Conservation (phyloP, 1,140 invertebrate species). For the Drosophila elegans region DNA sequence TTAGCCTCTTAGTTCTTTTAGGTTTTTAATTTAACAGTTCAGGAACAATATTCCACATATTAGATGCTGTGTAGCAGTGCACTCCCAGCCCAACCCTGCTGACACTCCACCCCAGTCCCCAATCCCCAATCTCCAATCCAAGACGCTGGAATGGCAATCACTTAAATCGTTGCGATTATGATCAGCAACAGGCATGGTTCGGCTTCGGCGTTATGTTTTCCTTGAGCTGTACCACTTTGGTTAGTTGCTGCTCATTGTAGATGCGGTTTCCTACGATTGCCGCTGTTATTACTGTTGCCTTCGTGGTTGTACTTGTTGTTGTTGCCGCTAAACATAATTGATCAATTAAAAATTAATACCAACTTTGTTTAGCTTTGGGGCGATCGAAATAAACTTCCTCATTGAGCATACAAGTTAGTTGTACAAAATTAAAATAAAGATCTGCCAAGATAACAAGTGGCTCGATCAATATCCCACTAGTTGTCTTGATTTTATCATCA, state of each 20-base stretch:
- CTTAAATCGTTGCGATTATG: constrained; percentile 80
- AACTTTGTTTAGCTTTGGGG: constrained; percentile 72
- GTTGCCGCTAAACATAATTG: constrained; percentile 60
- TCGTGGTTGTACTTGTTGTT: constrained; percentile 27
- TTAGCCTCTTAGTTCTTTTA: too few relatives aligned
- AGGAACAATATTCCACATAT: not conserved
- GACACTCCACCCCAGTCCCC: constrained; percentile 20
- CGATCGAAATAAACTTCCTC: constrained; percentile 58
- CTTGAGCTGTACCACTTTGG: constrained; percentile 53
- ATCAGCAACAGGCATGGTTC: constrained; percentile 60
- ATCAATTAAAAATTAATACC: constrained; percentile 82
- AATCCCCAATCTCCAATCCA: constrained; percentile 17
- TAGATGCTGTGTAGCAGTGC: not conserved
- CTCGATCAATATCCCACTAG: constrained; percentile 8
- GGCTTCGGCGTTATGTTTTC: constrained; percentile 69
- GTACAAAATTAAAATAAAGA: constrained; percentile 17
- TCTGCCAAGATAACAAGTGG: constrained; percentile 26
- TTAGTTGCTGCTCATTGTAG: constrained; percentile 10
- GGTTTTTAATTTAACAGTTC: too few relatives aligned
- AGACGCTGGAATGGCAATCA: constrained; percentile 62
- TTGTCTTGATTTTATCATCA: not conserved
- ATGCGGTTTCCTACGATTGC: constrained; percentile 40
- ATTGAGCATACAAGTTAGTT: constrained; percentile 30
- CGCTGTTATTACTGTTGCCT: constrained; percentile 18
- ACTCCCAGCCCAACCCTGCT: constrained; percentile 14